Evolutionary conservation across 2,797 vertebrate species (phyloP).

Genomic region (Eulemur albifrons): DNA sequence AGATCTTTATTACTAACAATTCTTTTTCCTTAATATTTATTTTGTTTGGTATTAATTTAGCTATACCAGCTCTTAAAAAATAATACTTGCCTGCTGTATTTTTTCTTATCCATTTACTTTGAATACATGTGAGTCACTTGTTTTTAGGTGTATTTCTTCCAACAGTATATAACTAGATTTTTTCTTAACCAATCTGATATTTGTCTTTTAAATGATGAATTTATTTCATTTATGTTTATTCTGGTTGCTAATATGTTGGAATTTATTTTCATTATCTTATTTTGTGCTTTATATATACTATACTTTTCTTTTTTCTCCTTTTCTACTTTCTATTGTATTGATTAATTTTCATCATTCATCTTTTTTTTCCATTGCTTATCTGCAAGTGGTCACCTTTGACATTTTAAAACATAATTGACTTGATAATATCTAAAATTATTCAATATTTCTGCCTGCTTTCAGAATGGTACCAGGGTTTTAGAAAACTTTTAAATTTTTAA

Average conservation of each 20-base stretch:
- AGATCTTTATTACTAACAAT: constrained; percentile 18
- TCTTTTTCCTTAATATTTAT: background rate
- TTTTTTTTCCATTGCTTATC: background rate
- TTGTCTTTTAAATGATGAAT: background rate
- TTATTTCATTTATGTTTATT: background rate
- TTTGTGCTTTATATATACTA: background rate
- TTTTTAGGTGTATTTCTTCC: background rate
- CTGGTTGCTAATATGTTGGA: background rate
- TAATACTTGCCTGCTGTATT: background rate
- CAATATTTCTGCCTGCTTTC: background rate
- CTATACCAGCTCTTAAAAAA: background rate
- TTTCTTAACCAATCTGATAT: background rate
- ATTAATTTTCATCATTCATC: background rate
- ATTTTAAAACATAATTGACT: constrained; percentile 1
- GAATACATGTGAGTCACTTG: background rate
- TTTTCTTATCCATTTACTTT: constrained; percentile 10
- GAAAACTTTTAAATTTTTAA: background rate
- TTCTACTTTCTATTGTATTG: background rate
- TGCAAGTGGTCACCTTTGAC: background rate
- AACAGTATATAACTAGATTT: background rate
- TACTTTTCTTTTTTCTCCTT: background rate
- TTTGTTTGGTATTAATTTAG: background rate
- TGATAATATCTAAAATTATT: background rate
- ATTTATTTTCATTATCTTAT: background rate
- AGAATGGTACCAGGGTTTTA: background rate